These are phyloP conservation scores for Epistrophella euchroma DNA, from an alignment of 2,888 invertebrate genomes.

Conservation along the genomic window DNA sequence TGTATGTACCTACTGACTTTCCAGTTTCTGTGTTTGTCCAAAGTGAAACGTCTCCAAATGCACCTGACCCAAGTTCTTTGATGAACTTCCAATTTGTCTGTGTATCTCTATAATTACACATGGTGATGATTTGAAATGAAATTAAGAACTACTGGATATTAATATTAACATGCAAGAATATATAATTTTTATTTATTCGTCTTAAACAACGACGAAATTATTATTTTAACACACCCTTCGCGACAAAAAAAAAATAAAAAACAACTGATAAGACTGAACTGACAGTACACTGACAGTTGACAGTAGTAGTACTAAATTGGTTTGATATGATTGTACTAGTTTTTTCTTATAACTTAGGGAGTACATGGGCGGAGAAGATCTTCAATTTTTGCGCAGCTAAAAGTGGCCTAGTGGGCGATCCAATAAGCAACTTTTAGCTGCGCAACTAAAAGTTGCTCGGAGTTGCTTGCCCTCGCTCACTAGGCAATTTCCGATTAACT, in stretches of 20 bases:
- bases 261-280: background rate
- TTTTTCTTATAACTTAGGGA: background rate
- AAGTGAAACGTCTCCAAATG: conserved; percentile 89
- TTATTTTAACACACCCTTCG: background rate
- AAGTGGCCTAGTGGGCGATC: no score
- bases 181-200: background rate
- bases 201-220: background rate
- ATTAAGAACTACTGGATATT: background rate
- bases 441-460: no score
- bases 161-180: background rate
- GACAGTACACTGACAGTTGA: background rate
- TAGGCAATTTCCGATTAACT: no score
- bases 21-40: conserved; percentile 87
- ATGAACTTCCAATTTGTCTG: conserved; percentile 84
- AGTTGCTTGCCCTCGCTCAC: no score
- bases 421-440: no score
- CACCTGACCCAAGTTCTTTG: conserved; percentile 88
- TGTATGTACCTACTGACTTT: conserved; percentile 85
- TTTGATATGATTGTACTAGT: background rate
- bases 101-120: background rate
- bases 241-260: background rate
- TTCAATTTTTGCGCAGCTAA: no score
- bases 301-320: background rate
- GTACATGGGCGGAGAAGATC: no score
- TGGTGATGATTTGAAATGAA: background rate